Conservation (phyloP, 2,113 vertebrate species). For the Talpa occidentalis region DNA sequence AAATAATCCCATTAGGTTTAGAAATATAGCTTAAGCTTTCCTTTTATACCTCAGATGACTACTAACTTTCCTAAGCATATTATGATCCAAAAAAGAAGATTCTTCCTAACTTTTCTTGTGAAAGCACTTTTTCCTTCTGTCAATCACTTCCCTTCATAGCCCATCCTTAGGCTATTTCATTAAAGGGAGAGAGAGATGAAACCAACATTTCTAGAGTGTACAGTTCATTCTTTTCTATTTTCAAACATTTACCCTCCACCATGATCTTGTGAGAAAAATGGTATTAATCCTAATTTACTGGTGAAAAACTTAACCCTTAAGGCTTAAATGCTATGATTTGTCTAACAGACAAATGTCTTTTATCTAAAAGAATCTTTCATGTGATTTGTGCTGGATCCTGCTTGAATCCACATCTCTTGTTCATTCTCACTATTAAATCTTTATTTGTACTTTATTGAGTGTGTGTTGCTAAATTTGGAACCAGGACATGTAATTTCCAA, state of each 20-base stretch:
- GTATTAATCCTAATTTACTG: background rate
- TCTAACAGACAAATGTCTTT: too few relatives aligned
- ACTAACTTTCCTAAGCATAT: conserved; percentile 4
- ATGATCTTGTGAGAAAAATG: background rate
- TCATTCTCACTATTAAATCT: background rate
- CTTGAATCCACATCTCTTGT: background rate
- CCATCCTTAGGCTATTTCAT: background rate
- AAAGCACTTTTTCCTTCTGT: background rate
- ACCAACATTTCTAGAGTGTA: background rate
- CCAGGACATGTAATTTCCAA: background rate
- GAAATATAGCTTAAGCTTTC: background rate
- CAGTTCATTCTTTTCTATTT: background rate
- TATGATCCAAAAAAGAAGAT: background rate
- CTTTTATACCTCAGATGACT: background rate
- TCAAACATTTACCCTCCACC: background rate
- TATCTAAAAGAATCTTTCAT: background rate
- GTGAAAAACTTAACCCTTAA: background rate
- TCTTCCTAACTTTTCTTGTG: background rate
- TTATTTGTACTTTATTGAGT: background rate
- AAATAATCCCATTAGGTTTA: background rate
- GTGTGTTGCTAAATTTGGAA: background rate
- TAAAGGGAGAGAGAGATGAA: background rate
- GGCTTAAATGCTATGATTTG: background rate
- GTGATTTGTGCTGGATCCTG: background rate
- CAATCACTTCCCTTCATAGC: background rate